Evolutionary conservation across 2,888 invertebrate species (phyloP).

Genomic region (Myathropa florea): DNA sequence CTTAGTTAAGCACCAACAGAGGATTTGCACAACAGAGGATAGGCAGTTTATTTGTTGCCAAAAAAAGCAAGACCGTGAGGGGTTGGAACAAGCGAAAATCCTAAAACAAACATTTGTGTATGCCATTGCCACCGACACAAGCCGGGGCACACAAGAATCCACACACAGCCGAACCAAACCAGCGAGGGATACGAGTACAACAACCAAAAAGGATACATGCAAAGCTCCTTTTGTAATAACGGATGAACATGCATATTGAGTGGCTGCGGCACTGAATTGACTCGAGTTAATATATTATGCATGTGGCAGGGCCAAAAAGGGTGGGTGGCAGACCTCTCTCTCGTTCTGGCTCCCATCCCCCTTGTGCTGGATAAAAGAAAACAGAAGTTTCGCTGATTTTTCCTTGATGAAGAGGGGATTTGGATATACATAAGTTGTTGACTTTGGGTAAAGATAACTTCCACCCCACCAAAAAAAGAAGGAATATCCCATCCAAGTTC

Average conservation of each 20-base stretch:
- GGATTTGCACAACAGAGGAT: constrained; percentile 45
- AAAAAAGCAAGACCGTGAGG: constrained; percentile 26
- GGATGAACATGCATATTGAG: constrained; percentile 67
- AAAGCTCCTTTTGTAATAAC: constrained; percentile 60
- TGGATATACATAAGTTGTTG: constrained; percentile 53
- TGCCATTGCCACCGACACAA: constrained; percentile 16
- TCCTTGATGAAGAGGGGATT: constrained; percentile 51
- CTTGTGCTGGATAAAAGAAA: constrained; percentile 58
- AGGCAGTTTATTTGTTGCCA: constrained; percentile 57
- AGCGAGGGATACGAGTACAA: neutral
- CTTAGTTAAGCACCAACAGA: constrained; percentile 56
- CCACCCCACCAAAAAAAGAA: neutral
- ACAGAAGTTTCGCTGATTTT: constrained; percentile 67
- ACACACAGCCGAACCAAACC: neutral
- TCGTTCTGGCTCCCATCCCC: neutral
- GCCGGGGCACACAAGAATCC: neutral
- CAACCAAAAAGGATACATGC: constrained; percentile 54
- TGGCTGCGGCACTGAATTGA: constrained; percentile 62
- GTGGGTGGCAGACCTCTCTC: constrained; percentile 25
- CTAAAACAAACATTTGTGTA: constrained; percentile 67
- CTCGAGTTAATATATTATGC: constrained; percentile 69
- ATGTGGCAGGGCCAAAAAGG: constrained; percentile 42
- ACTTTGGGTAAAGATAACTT: constrained; percentile 64
- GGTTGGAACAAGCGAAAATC: constrained; percentile 38
- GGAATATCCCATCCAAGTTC: constrained; percentile 13